Percentiles rank a stretch among this genome's conserved stretches.
These are phyloP conservation scores for Lithobates sylvaticus DNA, from an alignment of 2,797 vertebrate genomes.

Conservation along the genomic window DNA sequence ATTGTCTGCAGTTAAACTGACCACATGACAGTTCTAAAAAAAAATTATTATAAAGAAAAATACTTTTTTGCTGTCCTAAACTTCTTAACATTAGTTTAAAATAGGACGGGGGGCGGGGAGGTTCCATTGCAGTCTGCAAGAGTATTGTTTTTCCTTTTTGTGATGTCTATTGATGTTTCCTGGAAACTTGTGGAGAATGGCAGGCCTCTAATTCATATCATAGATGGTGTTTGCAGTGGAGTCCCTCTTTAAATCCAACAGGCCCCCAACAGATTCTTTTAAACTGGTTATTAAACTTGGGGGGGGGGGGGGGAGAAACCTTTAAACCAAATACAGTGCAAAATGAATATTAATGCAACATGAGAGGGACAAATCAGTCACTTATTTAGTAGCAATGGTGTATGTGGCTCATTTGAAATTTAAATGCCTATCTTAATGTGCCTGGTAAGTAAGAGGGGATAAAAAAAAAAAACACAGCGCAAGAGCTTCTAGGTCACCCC, in stretches of 20 bases:
- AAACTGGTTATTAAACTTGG: constrained; percentile 76
- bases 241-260: constrained; percentile 68
- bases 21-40: too few species aligned
- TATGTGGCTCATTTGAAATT: constrained; percentile 78
- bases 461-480: constrained; percentile 7
- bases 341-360: constrained; percentile 78
- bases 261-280: constrained; percentile 68
- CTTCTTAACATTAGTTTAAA: too few species aligned
- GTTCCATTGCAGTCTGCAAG: too few species aligned
- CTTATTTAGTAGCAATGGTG: constrained; percentile 73
- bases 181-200: too few species aligned
- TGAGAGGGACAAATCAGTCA: constrained; percentile 73
- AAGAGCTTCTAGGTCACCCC: constrained; percentile 63
- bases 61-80: too few species aligned
- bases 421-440: constrained; percentile 75
- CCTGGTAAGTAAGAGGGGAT: constrained; percentile 62
- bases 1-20: too few species aligned
- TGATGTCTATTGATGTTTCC: too few species aligned
- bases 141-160: too few species aligned
- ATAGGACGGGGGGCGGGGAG: too few species aligned
- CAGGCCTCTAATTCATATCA: too few species aligned
- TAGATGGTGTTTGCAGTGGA: too few species aligned
- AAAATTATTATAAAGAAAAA: too few species aligned
- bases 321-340: constrained; percentile 66
- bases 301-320: constrained; percentile 69